Evolutionary conservation across 2,113 vertebrate genomes (phyloP).

Genomic region (Osmerus mordax): DNA sequence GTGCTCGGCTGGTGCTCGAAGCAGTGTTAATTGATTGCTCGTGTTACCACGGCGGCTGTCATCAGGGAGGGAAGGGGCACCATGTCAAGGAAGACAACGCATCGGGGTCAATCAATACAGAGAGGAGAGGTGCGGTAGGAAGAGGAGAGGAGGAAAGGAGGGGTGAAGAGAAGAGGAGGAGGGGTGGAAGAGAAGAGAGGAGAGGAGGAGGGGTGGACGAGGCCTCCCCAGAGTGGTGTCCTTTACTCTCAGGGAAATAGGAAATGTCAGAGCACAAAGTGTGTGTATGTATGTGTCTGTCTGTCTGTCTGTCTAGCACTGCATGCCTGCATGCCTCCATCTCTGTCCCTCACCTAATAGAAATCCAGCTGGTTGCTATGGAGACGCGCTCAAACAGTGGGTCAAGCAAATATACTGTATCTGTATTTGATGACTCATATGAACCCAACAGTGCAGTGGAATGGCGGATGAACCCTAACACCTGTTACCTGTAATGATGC

Average conservation of each 20-base stretch:
- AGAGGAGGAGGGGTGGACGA: not conserved
- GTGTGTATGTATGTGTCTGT: too few relatives aligned
- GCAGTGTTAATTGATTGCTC: not conserved
- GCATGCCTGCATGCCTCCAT: too few relatives aligned
- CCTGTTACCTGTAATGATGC: too few relatives aligned
- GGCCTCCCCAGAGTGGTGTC: not conserved
- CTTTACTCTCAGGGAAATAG: conserved; percentile 2
- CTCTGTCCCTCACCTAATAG: too few relatives aligned
- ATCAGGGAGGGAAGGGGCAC: not conserved
- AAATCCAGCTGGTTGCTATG: too few relatives aligned
- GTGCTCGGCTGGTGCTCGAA: too few relatives aligned
- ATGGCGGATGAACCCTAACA: too few relatives aligned
- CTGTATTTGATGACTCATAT: too few relatives aligned
- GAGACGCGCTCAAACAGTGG: too few relatives aligned
- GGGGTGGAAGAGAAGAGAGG: not conserved
- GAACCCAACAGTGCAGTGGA: too few relatives aligned
- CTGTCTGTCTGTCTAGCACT: too few relatives aligned
- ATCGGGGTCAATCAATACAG: not conserved
- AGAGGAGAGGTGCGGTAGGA: not conserved
- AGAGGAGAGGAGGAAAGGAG: not conserved
- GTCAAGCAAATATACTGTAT: too few relatives aligned
- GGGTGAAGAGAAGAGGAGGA: not conserved
- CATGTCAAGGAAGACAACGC: not conserved
- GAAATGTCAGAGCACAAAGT: conserved; percentile 2
- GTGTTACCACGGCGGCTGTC: not conserved